phyloP scores from a whole-genome alignment of 2,797 vertebrate genomes.

The Thalassophryne amazonica region DNA sequence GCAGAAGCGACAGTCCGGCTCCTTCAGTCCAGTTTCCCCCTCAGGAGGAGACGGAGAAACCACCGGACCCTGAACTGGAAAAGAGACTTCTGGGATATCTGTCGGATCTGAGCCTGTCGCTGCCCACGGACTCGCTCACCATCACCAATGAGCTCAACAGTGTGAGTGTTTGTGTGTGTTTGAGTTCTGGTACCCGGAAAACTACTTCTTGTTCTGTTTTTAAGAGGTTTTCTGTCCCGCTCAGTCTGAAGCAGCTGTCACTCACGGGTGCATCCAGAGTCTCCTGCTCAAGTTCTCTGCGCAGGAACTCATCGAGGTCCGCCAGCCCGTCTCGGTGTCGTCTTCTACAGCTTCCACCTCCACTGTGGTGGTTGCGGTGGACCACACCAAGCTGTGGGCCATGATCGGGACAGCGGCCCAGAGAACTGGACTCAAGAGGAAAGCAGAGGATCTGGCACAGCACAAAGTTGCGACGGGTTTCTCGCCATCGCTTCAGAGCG shows the following conservation, averaged over 20 bases:
- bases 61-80: constrained; percentile 88
- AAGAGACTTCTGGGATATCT: constrained; percentile 87
- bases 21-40: constrained; percentile 63
- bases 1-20: constrained; percentile 88
- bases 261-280: constrained; percentile 85
- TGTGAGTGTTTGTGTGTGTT: no score
- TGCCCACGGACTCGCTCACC: constrained; percentile 86
- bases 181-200: no score
- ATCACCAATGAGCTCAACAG: constrained; percentile 86
- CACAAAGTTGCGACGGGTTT: constrained; percentile 64
- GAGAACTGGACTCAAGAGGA: constrained; percentile 75
- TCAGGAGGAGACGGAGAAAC: constrained; percentile 77
- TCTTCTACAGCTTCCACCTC: constrained; percentile 70
- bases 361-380: constrained; percentile 86
- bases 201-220: neutral
- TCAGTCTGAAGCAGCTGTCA: constrained; percentile 81
- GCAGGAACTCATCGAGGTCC: constrained; percentile 91
- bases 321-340: constrained; percentile 73
- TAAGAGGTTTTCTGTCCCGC: neutral
- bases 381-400: constrained; percentile 91
- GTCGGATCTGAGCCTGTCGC: constrained; percentile 84
- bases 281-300: constrained; percentile 92
- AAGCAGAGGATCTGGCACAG: constrained; percentile 73
- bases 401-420: constrained; percentile 81
- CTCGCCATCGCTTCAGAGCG: constrained; percentile 59